These are phyloP conservation scores for Chrysomallon squamiferum DNA, from an alignment of 1,140 invertebrate genomes.

Conservation along the genomic window DNA sequence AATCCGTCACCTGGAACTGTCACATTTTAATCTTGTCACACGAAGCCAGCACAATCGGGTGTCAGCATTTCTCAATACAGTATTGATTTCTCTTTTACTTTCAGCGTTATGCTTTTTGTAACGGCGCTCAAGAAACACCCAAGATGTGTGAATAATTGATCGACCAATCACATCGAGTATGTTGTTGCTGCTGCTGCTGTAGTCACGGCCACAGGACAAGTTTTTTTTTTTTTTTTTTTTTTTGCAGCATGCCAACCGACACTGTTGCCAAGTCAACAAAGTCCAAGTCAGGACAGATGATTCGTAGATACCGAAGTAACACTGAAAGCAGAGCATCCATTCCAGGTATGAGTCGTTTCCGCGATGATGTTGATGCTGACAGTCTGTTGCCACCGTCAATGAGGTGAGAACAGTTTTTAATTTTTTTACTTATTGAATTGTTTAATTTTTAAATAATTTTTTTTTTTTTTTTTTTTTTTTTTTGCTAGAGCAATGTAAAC, in stretches of 20 bases:
- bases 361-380: conserved; percentile 24
- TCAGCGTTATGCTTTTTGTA: background rate
- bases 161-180: background rate
- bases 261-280: conserved; percentile 5
- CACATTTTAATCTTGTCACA: no score
- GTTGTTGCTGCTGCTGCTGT: background rate
- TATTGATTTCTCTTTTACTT: background rate
- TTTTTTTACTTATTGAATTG: no score
- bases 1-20: no score
- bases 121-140: background rate
- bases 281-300: conserved; percentile 17
- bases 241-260: conserved; percentile 1
- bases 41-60: no score
- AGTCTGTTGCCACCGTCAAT: conserved; percentile 9
- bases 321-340: conserved; percentile 13
- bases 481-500: background rate
- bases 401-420: conserved; percentile 20
- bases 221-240: no score
- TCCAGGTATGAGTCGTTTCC: conserved; percentile 10
- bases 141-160: background rate
- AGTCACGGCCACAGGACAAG: no score
- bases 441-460: background rate
- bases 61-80: background rate
- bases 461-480: background rate
- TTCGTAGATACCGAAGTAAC: conserved; percentile 22